Evolutionary conservation across 2,113 vertebrate species (phyloP), one percentile per base, ranked within the genome.

Genomic region (Saguinus midas): DNA sequence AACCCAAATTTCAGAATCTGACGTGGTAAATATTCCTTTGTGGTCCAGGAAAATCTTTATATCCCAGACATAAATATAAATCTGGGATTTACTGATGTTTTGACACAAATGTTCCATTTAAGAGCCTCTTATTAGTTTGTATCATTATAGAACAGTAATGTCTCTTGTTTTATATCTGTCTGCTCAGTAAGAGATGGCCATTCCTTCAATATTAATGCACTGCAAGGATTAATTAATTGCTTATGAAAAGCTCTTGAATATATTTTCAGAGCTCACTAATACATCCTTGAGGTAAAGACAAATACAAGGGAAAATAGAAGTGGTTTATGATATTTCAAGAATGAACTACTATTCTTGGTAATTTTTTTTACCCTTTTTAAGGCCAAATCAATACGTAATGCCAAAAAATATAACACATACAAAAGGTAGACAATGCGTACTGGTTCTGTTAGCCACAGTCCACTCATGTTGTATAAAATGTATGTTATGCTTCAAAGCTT

Each of bases 201-300:
- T 40, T 58, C 35, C n/a, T 93, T 95, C 68, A 32, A 13, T 72
- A 84, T 83, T 82, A 80, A 87, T 40, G 20, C 2, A 17, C 45
- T 32, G 17, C 9, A 84, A 89, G 9, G 45, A 87, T 48, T 73
- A 94, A 92, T 92, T 92, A 90, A 40, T 40, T 92, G 66, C 52
- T 96, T 88, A 45, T 91, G 55, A 68, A 87, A 87, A 76, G 13
- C 11, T 94, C 86, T 94, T 83, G 81, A 85, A 80, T 90, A 21
- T 40, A 93, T 91, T 96, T 96, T 52, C 23, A 94, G 66, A 76
- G 12, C 50, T 80, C 86, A 89, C 40, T 94, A 87, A 66, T 40
- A 75, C 3, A 90, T 75, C 37, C 43, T 73, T 80, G 3, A 94
- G 78, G 50, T 72, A 90, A 94, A 81, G 50, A 81, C 78, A 91